Evolutionary conservation across 2,113 vertebrate species (phyloP), one percentile per base, ranked within the genome.

Genomic region (Copsychus sechellarum): DNA sequence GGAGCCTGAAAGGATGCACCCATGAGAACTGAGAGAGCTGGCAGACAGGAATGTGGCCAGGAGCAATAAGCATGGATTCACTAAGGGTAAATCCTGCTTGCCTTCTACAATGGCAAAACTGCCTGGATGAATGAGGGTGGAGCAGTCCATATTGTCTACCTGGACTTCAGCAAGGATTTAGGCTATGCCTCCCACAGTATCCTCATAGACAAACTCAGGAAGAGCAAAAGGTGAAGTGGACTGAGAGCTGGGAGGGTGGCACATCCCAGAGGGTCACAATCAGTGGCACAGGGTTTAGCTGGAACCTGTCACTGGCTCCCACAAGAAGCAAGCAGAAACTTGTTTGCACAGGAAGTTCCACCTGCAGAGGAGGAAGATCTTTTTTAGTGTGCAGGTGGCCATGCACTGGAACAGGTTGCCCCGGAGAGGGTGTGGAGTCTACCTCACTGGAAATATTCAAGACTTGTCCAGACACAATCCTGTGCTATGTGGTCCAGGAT

Each of bases 1-100:
- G 12, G 34, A 34, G 9, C 17, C 31, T 57, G 42, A 26, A 25
- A 33, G 26, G 31, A 65, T 36, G 14, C 1, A 1, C 5, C 42
- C 31, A 34, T 0, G 1, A 26, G 17, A 4, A 18, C 31, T 11
- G 66, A 34, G 34, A 18, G 34, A 40, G 47, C 19, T 56, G 24
- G 16, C 48, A 64, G 34, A 36, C 18, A 43, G 31, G 12, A 56
- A 56, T 3, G 12, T 10, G 17, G 5, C 48, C 48, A 42, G 42
- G 20, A 62, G 34, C 42, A 79, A 18, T 5, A 12, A 57, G 34
- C 25, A 45, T 3, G 21, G 9, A 17, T 34, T 48, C 48, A 31
- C 17, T 22, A 12, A 31, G 20, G 34, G 31, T 12, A 26, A 42
- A 40, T 56, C 31, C 16, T 71, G 24, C 48, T 87, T 62, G 45